Evolutionary conservation across 1,140 invertebrate genomes (phyloP), one percentile per base, ranked within the genome.

Genomic region (Calliphora vicina): DNA sequence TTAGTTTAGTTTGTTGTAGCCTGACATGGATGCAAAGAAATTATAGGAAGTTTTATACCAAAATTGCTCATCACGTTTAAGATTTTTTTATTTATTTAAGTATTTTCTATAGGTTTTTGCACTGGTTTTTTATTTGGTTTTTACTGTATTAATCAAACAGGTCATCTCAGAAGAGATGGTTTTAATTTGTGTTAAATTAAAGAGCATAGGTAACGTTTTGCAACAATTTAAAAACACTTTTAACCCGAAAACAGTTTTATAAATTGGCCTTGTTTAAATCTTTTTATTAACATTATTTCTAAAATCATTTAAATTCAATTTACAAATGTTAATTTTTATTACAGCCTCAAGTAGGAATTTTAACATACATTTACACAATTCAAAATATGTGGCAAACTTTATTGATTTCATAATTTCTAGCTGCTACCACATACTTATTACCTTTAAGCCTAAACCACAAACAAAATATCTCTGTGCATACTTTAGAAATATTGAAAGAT

Each of bases 11-110:
- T 78, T 76, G 35, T 76, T 20, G 27, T 42, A 0, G 15, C n/a
- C n/a, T n/a, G 17, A 61, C 17, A 57, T n/a, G 4, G 4, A 23
- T 67, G 20, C 23, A 67, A 9, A 23, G 61, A 67, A 67, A 67
- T 23, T 23, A 67, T 23, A 67, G 9, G 23, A 67, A 9, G 17
- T 67, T 67, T 67, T 67, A n/a, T 6, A 0, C 5, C 23, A 67
- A 67, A 67, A 25, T 67, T 67, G n/a, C 61, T 67, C 61, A 67
- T 67, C 61, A 67, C 61, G 61, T 67, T 67, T 67, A 23, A 23
- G 61, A 67, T 67, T 67, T 67, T 8, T 23, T 20, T 67, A n/a
- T 67, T 67, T 67, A 25, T 67, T 5, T 17, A n/a, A n/a, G n/a
- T 57, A 57, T 17, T 57, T 57, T 57, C n/a, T n/a, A 57, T 6